A percentile compares a stretch with the other conserved stretches of the same genome.
Evolutionary conservation across 2,888 invertebrate genomes (phyloP).

Genomic region (Eupithecia dodoneata): DNA sequence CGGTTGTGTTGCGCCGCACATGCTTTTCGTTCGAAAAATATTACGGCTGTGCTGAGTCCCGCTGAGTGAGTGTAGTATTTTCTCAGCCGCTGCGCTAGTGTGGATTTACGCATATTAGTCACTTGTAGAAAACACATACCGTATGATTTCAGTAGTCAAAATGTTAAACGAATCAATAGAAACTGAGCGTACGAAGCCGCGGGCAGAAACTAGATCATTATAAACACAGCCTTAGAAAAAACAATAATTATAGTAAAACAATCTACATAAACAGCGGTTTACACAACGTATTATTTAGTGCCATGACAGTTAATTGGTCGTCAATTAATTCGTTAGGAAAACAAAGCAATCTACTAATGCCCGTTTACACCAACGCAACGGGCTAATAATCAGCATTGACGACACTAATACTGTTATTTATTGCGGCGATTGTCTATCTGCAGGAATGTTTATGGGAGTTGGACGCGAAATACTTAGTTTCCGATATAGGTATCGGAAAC

Average conservation of each 20-base stretch:
- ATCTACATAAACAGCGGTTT: neutral
- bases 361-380: neutral
- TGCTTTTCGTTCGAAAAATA: no score
- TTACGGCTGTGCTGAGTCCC: no score
- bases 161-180: no score
- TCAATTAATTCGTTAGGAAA: neutral
- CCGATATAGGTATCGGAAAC: neutral
- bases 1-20: no score
- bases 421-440: neutral
- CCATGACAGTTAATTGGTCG: neutral
- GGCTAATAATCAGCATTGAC: slow-evolving; percentile 7
- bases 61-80: no score
- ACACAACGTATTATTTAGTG: neutral
- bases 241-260: neutral
- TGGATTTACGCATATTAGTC: no score
- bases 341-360: slow-evolving; percentile 2
- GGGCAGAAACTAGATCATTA: no score
- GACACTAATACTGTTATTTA: slow-evolving; percentile 8
- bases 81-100: no score
- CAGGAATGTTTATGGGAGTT: neutral
- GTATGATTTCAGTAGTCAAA: no score
- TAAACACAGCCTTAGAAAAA: neutral
- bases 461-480: neutral
- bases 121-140: no score
- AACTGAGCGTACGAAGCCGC: no score